phyloP scores from a whole-genome alignment of 1,140 invertebrate species.

The Eulimnadia texana region DNA sequence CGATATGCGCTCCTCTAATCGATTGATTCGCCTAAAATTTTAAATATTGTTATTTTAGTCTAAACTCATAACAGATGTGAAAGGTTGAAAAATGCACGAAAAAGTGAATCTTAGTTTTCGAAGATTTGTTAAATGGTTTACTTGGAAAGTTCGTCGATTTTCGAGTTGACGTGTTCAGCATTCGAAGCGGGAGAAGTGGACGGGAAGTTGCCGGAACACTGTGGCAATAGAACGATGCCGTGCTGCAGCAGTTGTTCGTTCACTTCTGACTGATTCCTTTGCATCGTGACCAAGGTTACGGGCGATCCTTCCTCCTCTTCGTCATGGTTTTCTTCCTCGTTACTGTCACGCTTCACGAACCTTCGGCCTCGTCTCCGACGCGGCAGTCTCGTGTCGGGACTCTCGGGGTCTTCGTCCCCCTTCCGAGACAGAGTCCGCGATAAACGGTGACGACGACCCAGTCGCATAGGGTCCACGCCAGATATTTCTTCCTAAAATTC shows the following conservation, averaged over 20 bases:
- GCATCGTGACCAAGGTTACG: background rate
- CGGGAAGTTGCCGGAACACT: background rate
- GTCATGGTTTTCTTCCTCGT: background rate
- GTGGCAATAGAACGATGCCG: background rate
- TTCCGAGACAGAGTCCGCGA: background rate
- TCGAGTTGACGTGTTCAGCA: background rate
- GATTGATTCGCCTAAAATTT: background rate
- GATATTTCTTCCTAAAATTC: background rate
- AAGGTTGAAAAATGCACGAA: too few species aligned
- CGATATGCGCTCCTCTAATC: background rate
- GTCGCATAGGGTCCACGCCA: background rate
- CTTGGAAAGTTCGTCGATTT: background rate
- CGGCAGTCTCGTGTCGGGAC: background rate
- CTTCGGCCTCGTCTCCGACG: background rate
- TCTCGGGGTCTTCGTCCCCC: background rate
- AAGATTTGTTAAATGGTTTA: too few species aligned
- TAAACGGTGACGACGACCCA: background rate
- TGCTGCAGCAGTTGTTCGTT: background rate
- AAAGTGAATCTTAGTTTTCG: too few species aligned
- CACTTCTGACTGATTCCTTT: background rate
- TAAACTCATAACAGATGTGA: too few species aligned
- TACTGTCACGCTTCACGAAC: background rate
- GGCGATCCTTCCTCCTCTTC: background rate
- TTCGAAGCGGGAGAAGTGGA: background rate
- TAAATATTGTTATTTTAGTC: background rate